Conservation (phyloP, 2,797 vertebrate species). For the Anableps anableps region DNA sequence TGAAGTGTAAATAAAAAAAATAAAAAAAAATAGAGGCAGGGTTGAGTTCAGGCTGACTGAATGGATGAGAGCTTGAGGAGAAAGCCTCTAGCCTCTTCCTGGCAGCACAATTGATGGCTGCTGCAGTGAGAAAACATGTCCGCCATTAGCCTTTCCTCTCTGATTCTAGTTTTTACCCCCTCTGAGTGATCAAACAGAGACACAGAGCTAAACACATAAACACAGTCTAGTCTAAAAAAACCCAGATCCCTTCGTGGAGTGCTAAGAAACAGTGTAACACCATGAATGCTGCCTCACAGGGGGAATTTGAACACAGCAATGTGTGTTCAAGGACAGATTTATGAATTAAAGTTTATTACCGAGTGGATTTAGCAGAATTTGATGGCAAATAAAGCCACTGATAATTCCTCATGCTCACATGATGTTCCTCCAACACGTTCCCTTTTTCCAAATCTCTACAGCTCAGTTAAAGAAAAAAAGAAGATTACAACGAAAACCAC, state of each 20-base stretch:
- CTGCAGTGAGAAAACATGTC: conserved; percentile 33
- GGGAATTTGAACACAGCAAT: conserved; percentile 30
- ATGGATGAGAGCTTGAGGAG: conserved; percentile 51
- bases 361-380: conserved; percentile 32
- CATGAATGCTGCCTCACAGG: conserved; percentile 47
- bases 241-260: conserved; percentile 38
- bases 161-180: conserved; percentile 13
- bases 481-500: conserved; percentile 32
- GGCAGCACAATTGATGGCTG: conserved; percentile 42
- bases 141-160: conserved; percentile 27
- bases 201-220: conserved; percentile 9
- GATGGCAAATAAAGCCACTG: conserved; percentile 40
- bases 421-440: conserved; percentile 13
- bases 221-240: conserved; percentile 29
- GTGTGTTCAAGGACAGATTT: conserved; percentile 21
- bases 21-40: conserved; percentile 15
- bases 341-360: conserved; percentile 37
- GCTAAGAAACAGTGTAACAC: conserved; percentile 61
- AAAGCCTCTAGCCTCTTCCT: conserved; percentile 24
- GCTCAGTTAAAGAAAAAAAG: conserved; percentile 23
- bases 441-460: conserved; percentile 21
- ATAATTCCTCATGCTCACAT: conserved; percentile 11
- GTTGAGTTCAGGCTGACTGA: conserved; percentile 31
- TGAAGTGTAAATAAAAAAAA: conserved; percentile 26
- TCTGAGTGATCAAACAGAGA: conserved; percentile 57